Evolutionary conservation across 2,113 vertebrate species (phyloP).

Genomic region (Pollimyrus isidori): DNA sequence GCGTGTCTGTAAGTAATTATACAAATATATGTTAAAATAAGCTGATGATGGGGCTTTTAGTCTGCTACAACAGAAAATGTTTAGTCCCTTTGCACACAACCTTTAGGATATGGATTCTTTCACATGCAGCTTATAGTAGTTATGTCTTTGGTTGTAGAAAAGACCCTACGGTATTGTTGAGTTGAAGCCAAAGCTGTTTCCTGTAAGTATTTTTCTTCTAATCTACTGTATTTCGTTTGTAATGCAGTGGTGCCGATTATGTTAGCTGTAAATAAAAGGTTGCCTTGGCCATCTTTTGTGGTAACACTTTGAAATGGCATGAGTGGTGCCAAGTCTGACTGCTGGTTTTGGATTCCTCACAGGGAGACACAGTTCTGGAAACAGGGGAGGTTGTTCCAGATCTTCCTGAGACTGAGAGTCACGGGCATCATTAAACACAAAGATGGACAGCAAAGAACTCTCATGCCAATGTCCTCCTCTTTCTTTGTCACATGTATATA

Average conservation of each 20-base stretch:
- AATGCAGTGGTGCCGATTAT: neutral
- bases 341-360: constrained; percentile 32
- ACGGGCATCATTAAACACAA: constrained; percentile 64
- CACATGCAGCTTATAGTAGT: neutral
- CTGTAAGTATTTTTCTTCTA: constrained; percentile 64
- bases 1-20: neutral
- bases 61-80: neutral
- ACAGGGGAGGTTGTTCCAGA: constrained; percentile 74
- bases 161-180: constrained; percentile 63
- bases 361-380: constrained; percentile 79
- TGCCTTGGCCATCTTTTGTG: neutral
- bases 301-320: neutral
- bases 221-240: neutral
- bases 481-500: constrained; percentile 30
- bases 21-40: neutral
- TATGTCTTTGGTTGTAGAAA: constrained; percentile 51
- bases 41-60: neutral
- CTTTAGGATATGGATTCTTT: neutral
- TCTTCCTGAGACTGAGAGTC: constrained; percentile 55
- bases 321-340: neutral
- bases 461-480: constrained; percentile 25
- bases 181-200: constrained; percentile 65
- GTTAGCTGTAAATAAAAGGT: neutral
- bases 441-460: constrained; percentile 37
- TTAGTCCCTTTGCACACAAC: neutral